Percentiles rank a stretch among this genome's conserved stretches.
phyloP scores from a whole-genome alignment of 2,888 invertebrate species.

The Agelastica alni region DNA sequence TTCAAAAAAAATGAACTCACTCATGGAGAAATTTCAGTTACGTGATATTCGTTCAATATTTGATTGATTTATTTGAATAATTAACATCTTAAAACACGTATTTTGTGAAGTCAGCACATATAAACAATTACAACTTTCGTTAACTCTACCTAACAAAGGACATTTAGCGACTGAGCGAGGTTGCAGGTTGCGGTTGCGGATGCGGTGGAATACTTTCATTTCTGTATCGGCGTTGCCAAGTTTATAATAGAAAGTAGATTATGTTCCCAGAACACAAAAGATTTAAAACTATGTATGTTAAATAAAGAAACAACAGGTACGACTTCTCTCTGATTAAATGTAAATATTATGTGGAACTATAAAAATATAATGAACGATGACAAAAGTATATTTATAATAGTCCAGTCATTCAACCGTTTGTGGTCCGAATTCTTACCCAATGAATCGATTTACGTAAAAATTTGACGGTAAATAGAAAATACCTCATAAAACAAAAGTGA shows the following conservation, averaged over 20 bases:
- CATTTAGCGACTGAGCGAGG: background rate
- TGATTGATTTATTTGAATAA: background rate
- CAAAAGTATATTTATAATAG: too few species aligned
- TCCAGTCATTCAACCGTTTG: too few species aligned
- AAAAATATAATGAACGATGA: too few species aligned
- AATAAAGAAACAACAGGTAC: too few species aligned
- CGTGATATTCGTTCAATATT: background rate
- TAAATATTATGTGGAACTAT: too few species aligned
- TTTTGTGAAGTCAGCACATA: background rate
- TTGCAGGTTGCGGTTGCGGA: too few species aligned
- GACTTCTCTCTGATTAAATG: too few species aligned
- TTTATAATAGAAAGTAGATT: slow-evolving; percentile 1
- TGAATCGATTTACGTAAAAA: background rate
- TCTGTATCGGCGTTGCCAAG: background rate
- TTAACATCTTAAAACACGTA: background rate
- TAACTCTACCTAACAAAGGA: background rate
- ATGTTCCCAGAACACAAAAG: background rate
- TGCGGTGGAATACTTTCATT: background rate
- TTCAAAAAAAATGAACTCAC: too few species aligned
- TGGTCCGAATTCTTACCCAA: too few species aligned
- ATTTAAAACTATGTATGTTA: background rate
- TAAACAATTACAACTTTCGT: background rate
- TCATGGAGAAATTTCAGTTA: background rate
- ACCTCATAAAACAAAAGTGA: background rate
- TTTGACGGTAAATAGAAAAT: background rate